Conservation (phyloP, 2,113 vertebrate species). For the Mormoops blainvillei region DNA sequence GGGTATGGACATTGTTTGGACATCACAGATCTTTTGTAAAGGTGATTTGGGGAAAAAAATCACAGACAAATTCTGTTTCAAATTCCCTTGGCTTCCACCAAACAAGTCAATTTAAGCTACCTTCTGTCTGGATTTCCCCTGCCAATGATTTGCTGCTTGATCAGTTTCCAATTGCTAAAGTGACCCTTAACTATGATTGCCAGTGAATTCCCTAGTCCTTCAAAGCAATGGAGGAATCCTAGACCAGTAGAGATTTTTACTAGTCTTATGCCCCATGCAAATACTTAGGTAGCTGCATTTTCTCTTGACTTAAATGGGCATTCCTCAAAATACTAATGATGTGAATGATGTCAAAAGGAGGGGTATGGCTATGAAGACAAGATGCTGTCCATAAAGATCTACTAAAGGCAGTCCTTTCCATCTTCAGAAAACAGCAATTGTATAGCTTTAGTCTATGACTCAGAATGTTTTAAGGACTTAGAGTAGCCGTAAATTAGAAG, state of each 20-base stretch:
- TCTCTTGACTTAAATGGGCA: background rate
- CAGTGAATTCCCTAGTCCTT: slow-evolving; percentile 7
- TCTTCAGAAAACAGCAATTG: background rate
- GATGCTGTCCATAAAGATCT: background rate
- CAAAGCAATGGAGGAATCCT: slow-evolving; percentile 25
- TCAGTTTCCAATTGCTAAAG: slow-evolving; percentile 67
- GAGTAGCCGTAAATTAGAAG: background rate
- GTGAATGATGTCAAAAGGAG: background rate
- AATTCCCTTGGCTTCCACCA: slow-evolving; percentile 7
- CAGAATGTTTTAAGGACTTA: background rate
- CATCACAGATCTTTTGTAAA: background rate
- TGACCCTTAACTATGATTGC: slow-evolving; percentile 56
- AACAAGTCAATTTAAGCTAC: slow-evolving; percentile 56
- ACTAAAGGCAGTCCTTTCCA: background rate
- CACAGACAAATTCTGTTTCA: slow-evolving; percentile 6
- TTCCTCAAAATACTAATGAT: background rate
- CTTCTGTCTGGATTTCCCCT: slow-evolving; percentile 66
- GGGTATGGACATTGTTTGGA: background rate
- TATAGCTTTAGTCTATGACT: background rate
- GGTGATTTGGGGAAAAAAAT: slow-evolving; percentile 33
- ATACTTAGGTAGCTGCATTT: background rate
- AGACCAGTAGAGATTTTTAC: background rate
- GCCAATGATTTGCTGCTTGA: slow-evolving; percentile 61
- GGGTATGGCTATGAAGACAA: background rate
- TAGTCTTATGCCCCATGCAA: background rate